phyloP scores from a whole-genome alignment of 2,888 invertebrate genomes.

The Bombylius major region DNA sequence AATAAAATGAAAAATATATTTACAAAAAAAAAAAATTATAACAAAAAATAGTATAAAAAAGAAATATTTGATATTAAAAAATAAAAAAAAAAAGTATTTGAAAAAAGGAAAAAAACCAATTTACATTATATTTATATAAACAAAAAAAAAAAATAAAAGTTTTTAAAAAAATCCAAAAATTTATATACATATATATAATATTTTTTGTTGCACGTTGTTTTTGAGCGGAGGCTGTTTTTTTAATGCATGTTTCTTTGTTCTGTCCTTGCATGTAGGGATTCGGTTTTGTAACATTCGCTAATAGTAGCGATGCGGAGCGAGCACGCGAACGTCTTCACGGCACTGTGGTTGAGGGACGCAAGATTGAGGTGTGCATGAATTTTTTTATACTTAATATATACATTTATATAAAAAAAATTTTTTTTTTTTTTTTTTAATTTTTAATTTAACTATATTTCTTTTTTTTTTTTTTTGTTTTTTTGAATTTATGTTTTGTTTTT shows the following conservation, averaged over 20 bases:
- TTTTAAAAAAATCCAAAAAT: neutral
- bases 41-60: too few relatives aligned
- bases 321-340: slow-evolving; percentile 99
- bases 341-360: slow-evolving; percentile 99
- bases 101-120: too few relatives aligned
- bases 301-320: slow-evolving; percentile 99
- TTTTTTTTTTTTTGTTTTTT: too few relatives aligned
- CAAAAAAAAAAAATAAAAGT: neutral
- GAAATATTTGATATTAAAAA: too few relatives aligned
- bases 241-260: slow-evolving; percentile 84
- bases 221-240: slow-evolving; percentile 52
- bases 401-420: slow-evolving; percentile 1
- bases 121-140: neutral
- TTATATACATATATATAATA: slow-evolving; percentile 41
- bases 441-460: too few relatives aligned
- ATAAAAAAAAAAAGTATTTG: too few relatives aligned
- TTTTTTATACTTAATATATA: slow-evolving; percentile 8
- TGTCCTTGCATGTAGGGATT: slow-evolving; percentile 99
- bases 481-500: too few relatives aligned
- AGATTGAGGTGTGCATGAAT: slow-evolving; percentile 99
- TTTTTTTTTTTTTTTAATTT: neutral
- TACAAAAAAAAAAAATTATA: too few relatives aligned
- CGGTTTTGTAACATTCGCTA: slow-evolving; percentile 99
- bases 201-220: slow-evolving; percentile 66
- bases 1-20: too few relatives aligned